Evolutionary conservation across 2,888 invertebrate species (phyloP), one percentile per base, ranked within the genome.

Genomic region (Corythucha ciliata): DNA sequence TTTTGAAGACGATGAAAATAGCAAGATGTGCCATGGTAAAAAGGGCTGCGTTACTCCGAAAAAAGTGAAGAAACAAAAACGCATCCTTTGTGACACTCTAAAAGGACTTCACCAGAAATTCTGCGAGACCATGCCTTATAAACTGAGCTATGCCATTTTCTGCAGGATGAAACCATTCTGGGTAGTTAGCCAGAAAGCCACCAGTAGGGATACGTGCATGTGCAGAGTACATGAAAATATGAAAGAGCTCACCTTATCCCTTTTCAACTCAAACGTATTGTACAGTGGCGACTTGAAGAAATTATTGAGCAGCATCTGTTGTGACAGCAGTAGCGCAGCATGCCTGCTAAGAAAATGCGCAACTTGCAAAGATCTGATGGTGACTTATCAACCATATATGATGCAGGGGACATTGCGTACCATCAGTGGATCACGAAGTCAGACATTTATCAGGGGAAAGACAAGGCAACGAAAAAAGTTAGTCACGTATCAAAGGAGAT

Each of bases 1-100:
- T 16, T 44, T 44, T 20, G 44, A 29, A 22, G 44, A 44, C n/a
- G 44, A 44, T 29, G 44, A 29, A n/a, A 44, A 29, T 12, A 44
- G 32, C 12, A 27, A 20, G 7, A 27, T 44, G 29, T 44, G 44
- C 24, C 41, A 24, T 25, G 41, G 41, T 2, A 41, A 41, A 41
- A 5, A 16, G 22, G 41, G 26, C 24, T 41, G 27, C 14, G 22
- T 44, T 6, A 29, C 32, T 3, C 29, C 21, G 6, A 4, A 29
- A 10, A 29, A 44, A 29, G 20, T 29, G 3, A 29, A 44, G 32
- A 29, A 29, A 8, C 44, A 29, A 10, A 29, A 29, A 33, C 44
- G 44, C 2, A 29, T 29, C 21, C 20, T 40, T 16, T 40, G 22
- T n/a, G 29, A n/a, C 16, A 40, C 22, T 16, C 16, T 48, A 41